These are phyloP conservation scores for Capreolus pygargus DNA, from an alignment of 2,113 vertebrate species.

Conservation along the genomic window DNA sequence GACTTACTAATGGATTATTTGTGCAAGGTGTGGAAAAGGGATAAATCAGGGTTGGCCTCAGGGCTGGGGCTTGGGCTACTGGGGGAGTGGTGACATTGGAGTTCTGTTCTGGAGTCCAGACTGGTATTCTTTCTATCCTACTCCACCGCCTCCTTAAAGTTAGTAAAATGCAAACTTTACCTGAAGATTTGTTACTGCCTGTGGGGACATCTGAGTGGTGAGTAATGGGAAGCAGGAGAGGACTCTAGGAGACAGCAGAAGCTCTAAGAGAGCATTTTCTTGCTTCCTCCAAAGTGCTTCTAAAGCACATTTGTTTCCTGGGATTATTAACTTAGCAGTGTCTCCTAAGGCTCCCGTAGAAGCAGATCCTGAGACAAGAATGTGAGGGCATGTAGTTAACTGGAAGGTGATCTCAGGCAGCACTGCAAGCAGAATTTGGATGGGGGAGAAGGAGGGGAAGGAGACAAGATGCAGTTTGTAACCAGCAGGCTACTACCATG, in stretches of 20 bases:
- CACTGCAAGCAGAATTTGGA: neutral
- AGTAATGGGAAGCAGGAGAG: neutral
- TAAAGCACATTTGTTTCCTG: neutral
- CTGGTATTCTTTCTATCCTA: neutral
- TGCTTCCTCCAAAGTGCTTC: neutral
- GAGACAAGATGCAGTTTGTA: neutral
- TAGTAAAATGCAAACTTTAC: neutral
- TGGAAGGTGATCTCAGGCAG: neutral
- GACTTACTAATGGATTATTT: neutral
- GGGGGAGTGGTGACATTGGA: neutral
- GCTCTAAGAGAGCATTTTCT: neutral
- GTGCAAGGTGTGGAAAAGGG: neutral
- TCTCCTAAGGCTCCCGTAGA: neutral
- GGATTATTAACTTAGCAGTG: accelerated
- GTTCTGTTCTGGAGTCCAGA: neutral
- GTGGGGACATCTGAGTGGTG: neutral
- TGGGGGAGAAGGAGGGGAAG: neutral
- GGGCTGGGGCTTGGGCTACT: neutral
- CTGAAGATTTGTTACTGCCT: neutral
- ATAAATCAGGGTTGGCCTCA: neutral
- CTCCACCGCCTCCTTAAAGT: neutral
- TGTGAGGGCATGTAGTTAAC: accelerated
- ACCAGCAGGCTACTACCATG: neutral
- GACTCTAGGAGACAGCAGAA: neutral
- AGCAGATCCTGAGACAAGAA: neutral